Base-by-base conservation (phyloP, 1,140 invertebrate genomes). In the Acromyrmex heyeri region DNA sequence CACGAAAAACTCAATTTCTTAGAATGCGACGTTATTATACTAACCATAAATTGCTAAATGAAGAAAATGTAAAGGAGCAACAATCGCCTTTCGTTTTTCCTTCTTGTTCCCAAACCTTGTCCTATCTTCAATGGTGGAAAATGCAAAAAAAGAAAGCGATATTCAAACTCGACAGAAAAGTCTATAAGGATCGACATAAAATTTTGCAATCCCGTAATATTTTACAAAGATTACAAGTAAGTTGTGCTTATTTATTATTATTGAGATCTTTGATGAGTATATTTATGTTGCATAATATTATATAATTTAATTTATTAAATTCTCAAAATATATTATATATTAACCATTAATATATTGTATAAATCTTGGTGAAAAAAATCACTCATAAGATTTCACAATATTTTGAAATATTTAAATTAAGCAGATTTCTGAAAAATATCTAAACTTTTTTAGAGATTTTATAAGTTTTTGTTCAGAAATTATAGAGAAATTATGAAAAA, bases 1-100 rank as follows among this genome's bases (percentile, higher is more conserved):
- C 0, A 6, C 2, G n/a, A 79, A 0, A 24, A 55, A 69, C 8
- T 72, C 24, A 27, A 70, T 4, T 30, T 30, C 69, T 12, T 27
- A 92, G 92, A 72, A 86, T 89, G 12, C 89, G 65, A 85, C 87
- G 93, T 67, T 93, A 94, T 72, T 92, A 92, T 61, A 92, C 91
- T 65, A 94, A 92, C 62, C 92, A 92, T 62, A 91, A 94, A 75
- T 86, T 91, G 62, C 81, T 91, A 72, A 91, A 89, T 73, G 86
- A 92, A 76, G 59, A 72, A 87, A 88, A 93, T 72, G 82, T 92
- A 24, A 90, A 88, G 62, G 38, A 94, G 64, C 91, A 94, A 69
- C 92, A 91, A 83, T 91, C 92, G 14, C 92, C 93, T 18, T 95
- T 94, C 72, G 27, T 77, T 50, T 82, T 92, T 70, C 92, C 93